These are phyloP conservation scores for Eremobia ochroleuca DNA, from an alignment of 2,888 invertebrate genomes.

Conservation along the genomic window DNA sequence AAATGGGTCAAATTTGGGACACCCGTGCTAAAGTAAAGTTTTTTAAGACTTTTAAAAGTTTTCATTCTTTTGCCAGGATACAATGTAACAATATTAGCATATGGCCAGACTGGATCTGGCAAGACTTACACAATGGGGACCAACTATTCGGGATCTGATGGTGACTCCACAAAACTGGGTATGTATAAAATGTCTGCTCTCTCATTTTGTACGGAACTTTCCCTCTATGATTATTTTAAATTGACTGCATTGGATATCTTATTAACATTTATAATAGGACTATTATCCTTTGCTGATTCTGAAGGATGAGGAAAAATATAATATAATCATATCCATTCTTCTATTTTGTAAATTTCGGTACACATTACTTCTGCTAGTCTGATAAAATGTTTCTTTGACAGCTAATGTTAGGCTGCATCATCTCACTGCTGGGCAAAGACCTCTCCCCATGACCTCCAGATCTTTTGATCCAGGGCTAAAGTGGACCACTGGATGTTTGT, in stretches of 20 bases:
- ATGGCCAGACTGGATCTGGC: conserved; percentile 98
- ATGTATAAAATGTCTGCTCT: conserved; percentile 36
- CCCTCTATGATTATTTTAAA: not conserved
- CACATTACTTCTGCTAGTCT: not conserved
- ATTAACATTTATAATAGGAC: not conserved
- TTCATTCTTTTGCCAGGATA: conserved; percentile 92
- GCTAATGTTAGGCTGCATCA: too few species aligned
- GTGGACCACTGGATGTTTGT: too few species aligned
- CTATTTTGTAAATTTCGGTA: too few species aligned
- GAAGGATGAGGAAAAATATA: too few species aligned
- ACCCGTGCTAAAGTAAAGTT: not conserved
- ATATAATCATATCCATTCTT: not conserved
- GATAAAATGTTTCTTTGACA: not conserved
- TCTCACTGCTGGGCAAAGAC: too few species aligned
- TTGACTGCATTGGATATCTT: too few species aligned
- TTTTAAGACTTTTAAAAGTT: not conserved
- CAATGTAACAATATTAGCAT: conserved; percentile 98
- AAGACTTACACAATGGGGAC: conserved; percentile 99
- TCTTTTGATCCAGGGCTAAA: too few species aligned
- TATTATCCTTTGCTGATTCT: not conserved
- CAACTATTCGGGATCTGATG: conserved; percentile 92
- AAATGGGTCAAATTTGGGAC: too few species aligned
- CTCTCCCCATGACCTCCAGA: too few species aligned
- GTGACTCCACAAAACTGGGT: conserved; percentile 90
- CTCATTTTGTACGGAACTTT: not conserved